phyloP scores from a whole-genome alignment of 1,140 invertebrate species.

The Drosophila elegans region DNA sequence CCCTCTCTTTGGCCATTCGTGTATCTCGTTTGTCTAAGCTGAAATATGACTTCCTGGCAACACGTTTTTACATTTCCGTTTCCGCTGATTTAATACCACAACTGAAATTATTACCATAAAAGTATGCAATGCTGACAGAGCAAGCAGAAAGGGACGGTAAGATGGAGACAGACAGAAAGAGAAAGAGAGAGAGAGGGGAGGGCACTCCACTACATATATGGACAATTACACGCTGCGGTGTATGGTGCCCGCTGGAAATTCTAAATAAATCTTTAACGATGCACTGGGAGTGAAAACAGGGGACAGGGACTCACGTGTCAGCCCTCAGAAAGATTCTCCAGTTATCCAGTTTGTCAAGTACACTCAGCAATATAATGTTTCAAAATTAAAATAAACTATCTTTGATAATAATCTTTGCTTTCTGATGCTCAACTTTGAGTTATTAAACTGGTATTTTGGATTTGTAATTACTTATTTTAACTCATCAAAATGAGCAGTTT shows the following conservation, averaged over 20 bases:
- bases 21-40: conserved; percentile 77
- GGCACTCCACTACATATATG: conserved; percentile 13
- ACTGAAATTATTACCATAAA: conserved; percentile 80
- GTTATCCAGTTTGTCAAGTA: conserved; percentile 7
- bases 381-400: not conserved
- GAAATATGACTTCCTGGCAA: conserved; percentile 81
- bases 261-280: conserved; percentile 78
- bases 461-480: no score
- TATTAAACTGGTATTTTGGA: no score
- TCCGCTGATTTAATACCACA: conserved; percentile 71
- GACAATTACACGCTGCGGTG: conserved; percentile 65
- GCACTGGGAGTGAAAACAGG: conserved; percentile 41
- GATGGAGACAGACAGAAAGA: not conserved
- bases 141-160: not conserved
- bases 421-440: no score
- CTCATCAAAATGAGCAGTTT: no score
- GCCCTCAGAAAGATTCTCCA: conserved; percentile 7
- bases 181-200: not conserved
- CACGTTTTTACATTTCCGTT: conserved; percentile 83
- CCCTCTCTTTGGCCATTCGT: not conserved
- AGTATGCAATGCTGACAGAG: conserved; percentile 65
- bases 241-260: conserved; percentile 54
- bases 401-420: no score
- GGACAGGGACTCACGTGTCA: conserved; percentile 40
- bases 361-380: not conserved